Evolutionary conservation across 2,888 invertebrate species (phyloP).

Genomic region (Meghimatium bilineatum): DNA sequence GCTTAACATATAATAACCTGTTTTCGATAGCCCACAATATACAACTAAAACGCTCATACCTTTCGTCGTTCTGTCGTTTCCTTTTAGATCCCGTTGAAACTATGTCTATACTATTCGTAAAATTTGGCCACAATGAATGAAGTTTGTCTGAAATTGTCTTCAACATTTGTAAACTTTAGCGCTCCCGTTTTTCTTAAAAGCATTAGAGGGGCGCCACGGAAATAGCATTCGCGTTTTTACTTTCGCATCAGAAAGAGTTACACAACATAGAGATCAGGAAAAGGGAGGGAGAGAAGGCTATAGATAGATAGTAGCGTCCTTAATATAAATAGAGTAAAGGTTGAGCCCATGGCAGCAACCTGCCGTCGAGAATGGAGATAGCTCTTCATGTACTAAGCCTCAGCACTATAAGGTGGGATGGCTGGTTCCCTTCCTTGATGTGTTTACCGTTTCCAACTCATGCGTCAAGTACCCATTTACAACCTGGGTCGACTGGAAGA

Average conservation of each 20-base stretch:
- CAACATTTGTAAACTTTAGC: conserved; percentile 55
- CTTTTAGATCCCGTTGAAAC: conserved; percentile 42
- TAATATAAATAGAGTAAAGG: no score
- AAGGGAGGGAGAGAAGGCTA: no score
- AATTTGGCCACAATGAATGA: conserved; percentile 56
- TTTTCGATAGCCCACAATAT: conserved; percentile 34
- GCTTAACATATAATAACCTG: conserved; percentile 10
- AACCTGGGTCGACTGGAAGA: no score
- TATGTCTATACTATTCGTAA: conserved; percentile 40
- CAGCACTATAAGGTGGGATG: no score
- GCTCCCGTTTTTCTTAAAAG: conserved; percentile 19
- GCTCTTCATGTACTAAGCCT: no score
- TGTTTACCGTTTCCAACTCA: no score
- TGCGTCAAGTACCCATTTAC: no score
- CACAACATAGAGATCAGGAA: no score
- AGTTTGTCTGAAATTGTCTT: conserved; percentile 60
- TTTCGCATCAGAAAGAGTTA: conserved; percentile 27
- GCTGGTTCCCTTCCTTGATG: no score
- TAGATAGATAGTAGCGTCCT: no score
- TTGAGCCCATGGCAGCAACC: no score
- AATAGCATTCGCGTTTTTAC: conserved; percentile 24
- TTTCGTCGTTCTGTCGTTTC: conserved; percentile 47
- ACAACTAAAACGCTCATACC: conserved; percentile 2
- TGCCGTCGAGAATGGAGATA: no score
- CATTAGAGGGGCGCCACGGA: conserved; percentile 48